Percentiles rank a stretch among this genome's conserved stretches.
Evolutionary conservation across 2,113 vertebrate genomes (phyloP).

Genomic region (Thryonomys swinderianus): DNA sequence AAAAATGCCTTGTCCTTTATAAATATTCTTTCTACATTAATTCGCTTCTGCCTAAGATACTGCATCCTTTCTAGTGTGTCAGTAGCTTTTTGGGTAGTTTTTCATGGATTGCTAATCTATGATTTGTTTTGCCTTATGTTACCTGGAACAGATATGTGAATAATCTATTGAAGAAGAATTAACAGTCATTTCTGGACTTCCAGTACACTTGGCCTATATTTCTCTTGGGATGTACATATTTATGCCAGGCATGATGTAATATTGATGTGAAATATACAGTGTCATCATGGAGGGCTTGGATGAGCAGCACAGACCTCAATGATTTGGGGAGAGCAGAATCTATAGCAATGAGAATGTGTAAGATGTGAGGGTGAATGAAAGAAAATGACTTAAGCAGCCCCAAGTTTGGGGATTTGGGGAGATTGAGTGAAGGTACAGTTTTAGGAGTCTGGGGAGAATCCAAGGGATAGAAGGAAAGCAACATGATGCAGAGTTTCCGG

Average conservation of each 20-base stretch:
- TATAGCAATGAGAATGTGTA: background rate
- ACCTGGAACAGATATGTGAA: background rate
- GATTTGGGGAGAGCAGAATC: background rate
- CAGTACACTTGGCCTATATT: background rate
- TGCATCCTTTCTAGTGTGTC: constrained; percentile 3
- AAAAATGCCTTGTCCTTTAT: background rate
- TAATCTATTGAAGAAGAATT: constrained; percentile 35
- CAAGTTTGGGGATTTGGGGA: background rate
- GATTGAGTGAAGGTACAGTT: background rate
- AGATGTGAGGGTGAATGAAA: background rate
- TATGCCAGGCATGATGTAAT: background rate
- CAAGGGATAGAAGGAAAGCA: background rate
- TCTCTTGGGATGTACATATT: background rate
- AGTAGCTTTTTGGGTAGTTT: constrained; percentile 23
- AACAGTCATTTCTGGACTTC: background rate
- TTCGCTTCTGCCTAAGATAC: background rate
- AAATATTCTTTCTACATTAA: constrained; percentile 12
- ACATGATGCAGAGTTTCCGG: background rate
- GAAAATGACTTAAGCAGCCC: background rate
- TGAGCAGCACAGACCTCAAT: background rate
- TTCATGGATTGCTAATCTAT: background rate
- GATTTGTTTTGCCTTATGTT: background rate
- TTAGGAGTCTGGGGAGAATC: background rate
- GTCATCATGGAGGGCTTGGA: background rate
- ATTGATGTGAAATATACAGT: background rate